phyloP scores from a whole-genome alignment of 2,888 invertebrate species.

The Entomobrya proxima region DNA sequence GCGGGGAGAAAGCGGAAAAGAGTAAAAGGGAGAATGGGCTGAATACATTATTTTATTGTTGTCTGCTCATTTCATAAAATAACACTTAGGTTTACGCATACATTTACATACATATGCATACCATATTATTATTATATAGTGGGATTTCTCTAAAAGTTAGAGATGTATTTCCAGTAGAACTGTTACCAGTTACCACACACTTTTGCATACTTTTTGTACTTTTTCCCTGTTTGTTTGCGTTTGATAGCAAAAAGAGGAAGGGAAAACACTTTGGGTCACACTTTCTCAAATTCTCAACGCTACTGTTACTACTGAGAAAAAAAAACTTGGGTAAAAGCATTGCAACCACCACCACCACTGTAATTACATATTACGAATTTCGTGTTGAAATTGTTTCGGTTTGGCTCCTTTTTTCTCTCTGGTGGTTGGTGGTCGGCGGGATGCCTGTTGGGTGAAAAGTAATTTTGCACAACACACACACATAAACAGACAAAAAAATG shows the following conservation, averaged over 20 bases:
- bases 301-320: background rate
- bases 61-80: slow-evolving; percentile 68
- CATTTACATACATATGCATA: slow-evolving; percentile 57
- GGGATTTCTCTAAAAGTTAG: no score
- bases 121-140: no score
- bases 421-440: background rate
- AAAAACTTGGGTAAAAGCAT: background rate
- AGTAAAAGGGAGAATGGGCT: slow-evolving; percentile 39
- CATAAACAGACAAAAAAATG: background rate
- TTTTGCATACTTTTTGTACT: no score
- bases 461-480: slow-evolving; percentile 22
- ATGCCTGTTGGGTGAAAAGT: slow-evolving; percentile 18
- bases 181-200: no score
- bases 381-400: slow-evolving; percentile 32
- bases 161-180: no score
- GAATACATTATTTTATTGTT: slow-evolving; percentile 66
- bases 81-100: slow-evolving; percentile 65
- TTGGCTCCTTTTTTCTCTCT: slow-evolving; percentile 5
- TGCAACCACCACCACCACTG: background rate
- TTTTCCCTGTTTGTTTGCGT: background rate
- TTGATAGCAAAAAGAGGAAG: background rate
- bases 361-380: slow-evolving; percentile 22
- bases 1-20: background rate
- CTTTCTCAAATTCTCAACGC: background rate
- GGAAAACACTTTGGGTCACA: slow-evolving; percentile 50